Evolutionary conservation across 2,797 vertebrate genomes (phyloP).

Genomic region (Pachyuromys duprasi): DNA sequence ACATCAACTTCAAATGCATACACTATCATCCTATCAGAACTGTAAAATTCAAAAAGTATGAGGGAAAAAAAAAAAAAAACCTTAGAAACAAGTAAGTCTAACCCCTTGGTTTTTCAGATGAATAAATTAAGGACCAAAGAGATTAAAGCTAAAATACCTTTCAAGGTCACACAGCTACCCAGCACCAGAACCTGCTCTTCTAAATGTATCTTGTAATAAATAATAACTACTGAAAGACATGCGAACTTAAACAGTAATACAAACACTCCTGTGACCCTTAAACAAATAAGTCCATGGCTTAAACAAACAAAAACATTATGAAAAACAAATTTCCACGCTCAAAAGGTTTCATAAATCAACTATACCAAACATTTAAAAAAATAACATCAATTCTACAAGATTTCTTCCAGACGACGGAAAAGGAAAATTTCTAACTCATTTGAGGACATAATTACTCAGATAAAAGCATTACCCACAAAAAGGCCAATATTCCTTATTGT

Average conservation of each 20-base stretch:
- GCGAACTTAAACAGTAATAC: conserved; percentile 55
- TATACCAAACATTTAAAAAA: conserved; percentile 65
- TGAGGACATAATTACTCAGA: conserved; percentile 52
- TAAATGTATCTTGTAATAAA: conserved; percentile 53
- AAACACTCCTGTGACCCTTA: conserved; percentile 45
- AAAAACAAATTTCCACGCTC: conserved; percentile 46
- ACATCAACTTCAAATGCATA: conserved; percentile 60
- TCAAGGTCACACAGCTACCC: conserved; percentile 38
- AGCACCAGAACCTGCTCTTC: conserved; percentile 43
- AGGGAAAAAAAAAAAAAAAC: not conserved
- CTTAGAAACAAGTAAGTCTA: conserved; percentile 54
- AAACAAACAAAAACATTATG: not conserved
- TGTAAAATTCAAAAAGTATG: conserved; percentile 50
- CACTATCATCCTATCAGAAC: conserved; percentile 11
- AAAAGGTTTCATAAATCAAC: conserved; percentile 59
- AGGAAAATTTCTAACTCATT: conserved; percentile 38
- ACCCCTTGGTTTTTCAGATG: conserved; percentile 55
- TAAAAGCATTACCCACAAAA: not conserved
- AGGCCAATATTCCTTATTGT: not conserved
- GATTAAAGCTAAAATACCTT: conserved; percentile 44
- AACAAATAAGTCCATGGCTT: conserved; percentile 15
- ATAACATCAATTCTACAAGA: conserved; percentile 52
- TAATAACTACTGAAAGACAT: conserved; percentile 36
- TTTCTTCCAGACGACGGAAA: conserved; percentile 20
- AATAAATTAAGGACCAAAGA: conserved; percentile 51